These are phyloP conservation scores for Spea hammondii DNA, from an alignment of 2,797 vertebrate genomes.

Conservation along the genomic window DNA sequence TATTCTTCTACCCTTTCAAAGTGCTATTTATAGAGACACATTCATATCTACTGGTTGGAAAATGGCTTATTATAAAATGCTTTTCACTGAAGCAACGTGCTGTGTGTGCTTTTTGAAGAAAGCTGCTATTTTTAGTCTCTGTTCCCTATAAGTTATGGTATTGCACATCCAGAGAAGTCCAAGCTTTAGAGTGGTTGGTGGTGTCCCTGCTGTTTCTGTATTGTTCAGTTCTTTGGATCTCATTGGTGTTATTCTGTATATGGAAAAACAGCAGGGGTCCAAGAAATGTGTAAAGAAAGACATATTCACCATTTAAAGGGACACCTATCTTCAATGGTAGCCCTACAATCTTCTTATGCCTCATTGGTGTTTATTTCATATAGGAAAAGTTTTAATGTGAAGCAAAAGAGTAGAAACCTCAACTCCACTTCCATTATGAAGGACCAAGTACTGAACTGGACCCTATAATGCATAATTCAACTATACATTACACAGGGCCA, in stretches of 20 bases:
- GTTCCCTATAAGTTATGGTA: not conserved
- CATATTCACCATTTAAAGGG: not conserved
- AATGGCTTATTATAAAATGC: not conserved
- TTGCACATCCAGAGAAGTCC: conserved; percentile 1
- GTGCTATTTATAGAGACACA: conserved; percentile 2
- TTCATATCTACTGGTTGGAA: conserved; percentile 22
- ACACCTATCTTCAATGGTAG: no score
- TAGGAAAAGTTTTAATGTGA: no score
- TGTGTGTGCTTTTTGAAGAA: conserved; percentile 11
- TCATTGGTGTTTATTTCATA: no score
- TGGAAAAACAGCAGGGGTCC: not conserved
- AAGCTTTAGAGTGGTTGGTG: not conserved
- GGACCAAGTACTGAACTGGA: no score
- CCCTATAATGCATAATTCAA: no score
- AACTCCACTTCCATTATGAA: no score
- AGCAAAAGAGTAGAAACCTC: no score
- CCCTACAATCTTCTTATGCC: no score
- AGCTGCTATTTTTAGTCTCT: conserved; percentile 13
- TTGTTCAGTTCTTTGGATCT: not conserved
- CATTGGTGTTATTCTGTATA: not conserved
- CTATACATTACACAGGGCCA: no score
- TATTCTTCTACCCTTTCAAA: no score
- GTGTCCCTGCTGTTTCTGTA: not conserved
- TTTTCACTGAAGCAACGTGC: not conserved
- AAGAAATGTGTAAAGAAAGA: not conserved